Evolutionary conservation across 2,888 invertebrate species (phyloP), one percentile per base, ranked within the genome.

Genomic region (Rambutsinella grinnellia): DNA sequence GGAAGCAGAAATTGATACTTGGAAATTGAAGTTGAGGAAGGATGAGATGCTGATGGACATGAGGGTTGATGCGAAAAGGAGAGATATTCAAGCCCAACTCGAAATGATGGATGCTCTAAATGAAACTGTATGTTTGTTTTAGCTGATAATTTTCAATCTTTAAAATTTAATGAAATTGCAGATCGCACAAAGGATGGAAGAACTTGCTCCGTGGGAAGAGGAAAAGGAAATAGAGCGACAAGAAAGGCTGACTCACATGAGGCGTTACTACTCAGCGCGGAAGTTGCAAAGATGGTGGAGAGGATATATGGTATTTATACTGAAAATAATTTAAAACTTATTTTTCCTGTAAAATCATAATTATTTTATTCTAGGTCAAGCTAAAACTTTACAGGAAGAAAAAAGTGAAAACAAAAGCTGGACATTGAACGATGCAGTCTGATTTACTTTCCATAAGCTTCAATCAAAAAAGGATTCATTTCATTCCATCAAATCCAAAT

Each of bases 1-100:
- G 10, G 81, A 88, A 0, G 84, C 87, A 0, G 88, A 89, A 65
- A 87, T 88, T 54, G 87, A 89, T 15, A 87, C 88, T 62, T 90
- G 90, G 76, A 87, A 89, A 49, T 87, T 86, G 27, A 89, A 89
- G 63, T 87, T 89, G 80, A 91, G 91, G 81, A 88, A 89, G 78
- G 87, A 88, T 67, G 84, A 90, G n/a, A 88, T 89, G 77, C 87
- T 87, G 66, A 89, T 89, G 0, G 87, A 89, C 0, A 87, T 87
- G 69, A 84, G 89, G 3, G 89, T 89, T 82, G 85, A 87, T 2
- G 85, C 88, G 44, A 88, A 88, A 1, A 88, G 89, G 68, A 88
- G 89, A 49, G 62, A 68, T 15, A 78, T 83, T 47, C 60, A 75
- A 28, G 61, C 63, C 27, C 79, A 81, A 57, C 70, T 80, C 47